Conservation (phyloP, 2,888 invertebrate species). For the Beris chalybata region DNA sequence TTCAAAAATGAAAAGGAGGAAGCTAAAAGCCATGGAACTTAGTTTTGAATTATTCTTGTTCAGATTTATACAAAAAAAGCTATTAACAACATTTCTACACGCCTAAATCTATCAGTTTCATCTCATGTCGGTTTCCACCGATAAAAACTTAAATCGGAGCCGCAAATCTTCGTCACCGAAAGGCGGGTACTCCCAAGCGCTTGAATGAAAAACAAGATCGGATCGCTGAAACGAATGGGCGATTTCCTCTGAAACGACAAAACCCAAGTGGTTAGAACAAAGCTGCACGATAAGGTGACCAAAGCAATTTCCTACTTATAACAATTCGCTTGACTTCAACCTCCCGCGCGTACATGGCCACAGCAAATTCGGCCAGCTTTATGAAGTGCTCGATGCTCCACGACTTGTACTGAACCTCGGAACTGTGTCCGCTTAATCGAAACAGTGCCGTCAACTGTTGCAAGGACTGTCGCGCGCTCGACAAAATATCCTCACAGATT, state of each 20-base stretch:
- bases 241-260: constrained; percentile 14
- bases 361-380: background rate
- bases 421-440: background rate
- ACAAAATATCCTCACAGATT: background rate
- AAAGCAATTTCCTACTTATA: background rate
- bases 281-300: background rate
- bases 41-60: too few relatives aligned
- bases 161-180: background rate
- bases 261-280: background rate
- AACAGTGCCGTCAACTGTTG: background rate
- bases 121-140: background rate
- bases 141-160: background rate
- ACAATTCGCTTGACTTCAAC: background rate
- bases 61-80: too few relatives aligned
- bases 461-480: background rate
- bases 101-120: too few relatives aligned
- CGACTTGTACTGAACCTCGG: constrained; percentile 6
- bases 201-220: background rate
- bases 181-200: background rate
- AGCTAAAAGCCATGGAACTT: too few relatives aligned
- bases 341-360: background rate
- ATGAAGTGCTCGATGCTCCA: constrained; percentile 9
- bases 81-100: too few relatives aligned
- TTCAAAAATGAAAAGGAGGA: too few relatives aligned
- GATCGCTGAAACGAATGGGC: background rate